Conservation (phyloP, 2,888 invertebrate genomes). For the Eremobia ochroleuca region DNA sequence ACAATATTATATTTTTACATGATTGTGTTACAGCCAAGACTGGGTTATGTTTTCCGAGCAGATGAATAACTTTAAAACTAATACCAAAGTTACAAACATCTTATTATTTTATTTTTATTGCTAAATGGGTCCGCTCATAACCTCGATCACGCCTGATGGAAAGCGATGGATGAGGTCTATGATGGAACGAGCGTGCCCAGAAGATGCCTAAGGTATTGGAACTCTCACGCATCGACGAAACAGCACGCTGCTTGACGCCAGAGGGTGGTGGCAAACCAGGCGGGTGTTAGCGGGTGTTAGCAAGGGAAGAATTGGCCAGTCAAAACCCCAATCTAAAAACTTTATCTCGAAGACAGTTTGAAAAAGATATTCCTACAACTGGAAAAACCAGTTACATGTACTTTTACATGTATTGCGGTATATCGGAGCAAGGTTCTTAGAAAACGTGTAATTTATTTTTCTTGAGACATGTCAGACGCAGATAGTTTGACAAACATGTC, state of each 20-base stretch:
- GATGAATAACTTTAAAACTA: conserved; percentile 21
- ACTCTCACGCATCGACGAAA: no score
- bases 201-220: no score
- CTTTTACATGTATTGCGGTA: conserved; percentile 20
- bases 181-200: no score
- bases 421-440: conserved; percentile 29
- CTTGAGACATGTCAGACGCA: conserved; percentile 59
- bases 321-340: no score
- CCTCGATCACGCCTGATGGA: no score
- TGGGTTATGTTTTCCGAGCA: neutral
- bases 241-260: no score
- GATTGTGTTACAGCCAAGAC: neutral
- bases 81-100: conserved; percentile 11
- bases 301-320: no score
- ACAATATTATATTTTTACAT: neutral
- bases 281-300: no score
- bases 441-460: conserved; percentile 64
- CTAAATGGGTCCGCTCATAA: no score
- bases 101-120: no score
- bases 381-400: conserved; percentile 24
- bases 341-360: conserved; percentile 13
- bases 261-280: no score
- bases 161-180: no score
- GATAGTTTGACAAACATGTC: conserved; percentile 55
- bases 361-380: conserved; percentile 33